Percentiles rank a stretch among this genome's conserved stretches.
Evolutionary conservation across 2,888 invertebrate species (phyloP).

Genomic region (Exephanes ischioxanthus): DNA sequence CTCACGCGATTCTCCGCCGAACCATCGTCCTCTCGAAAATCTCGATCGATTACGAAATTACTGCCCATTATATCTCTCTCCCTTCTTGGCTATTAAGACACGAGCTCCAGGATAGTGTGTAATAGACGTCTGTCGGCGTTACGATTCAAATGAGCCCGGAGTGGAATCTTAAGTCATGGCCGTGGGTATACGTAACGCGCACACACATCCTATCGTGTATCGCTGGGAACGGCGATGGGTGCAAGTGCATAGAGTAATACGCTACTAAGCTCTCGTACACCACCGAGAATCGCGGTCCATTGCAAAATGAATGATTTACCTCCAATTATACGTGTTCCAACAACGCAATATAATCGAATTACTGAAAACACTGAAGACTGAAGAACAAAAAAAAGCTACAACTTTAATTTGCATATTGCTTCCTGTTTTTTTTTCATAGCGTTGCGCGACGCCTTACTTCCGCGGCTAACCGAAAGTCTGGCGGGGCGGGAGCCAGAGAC

Average conservation of each 20-base stretch:
- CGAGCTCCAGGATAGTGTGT: conserved; percentile 29
- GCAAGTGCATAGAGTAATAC: conserved; percentile 35
- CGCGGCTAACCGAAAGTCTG: conserved; percentile 27
- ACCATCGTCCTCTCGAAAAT: conserved; percentile 4
- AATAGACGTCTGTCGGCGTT: conserved; percentile 38
- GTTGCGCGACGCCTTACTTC: background rate
- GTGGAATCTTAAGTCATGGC: conserved; percentile 39
- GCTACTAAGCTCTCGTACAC: conserved; percentile 1
- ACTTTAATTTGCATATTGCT: background rate
- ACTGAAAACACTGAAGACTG: background rate
- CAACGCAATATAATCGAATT: background rate
- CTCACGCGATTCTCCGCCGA: conserved; percentile 11
- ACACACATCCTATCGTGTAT: conserved; percentile 7
- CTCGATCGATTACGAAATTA: conserved; percentile 52
- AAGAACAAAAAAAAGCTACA: background rate
- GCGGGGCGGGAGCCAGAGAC: background rate
- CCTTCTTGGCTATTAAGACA: conserved; percentile 24
- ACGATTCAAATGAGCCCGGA: conserved; percentile 56
- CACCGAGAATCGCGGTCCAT: background rate
- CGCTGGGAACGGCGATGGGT: conserved; percentile 15
- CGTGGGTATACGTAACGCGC: conserved; percentile 50
- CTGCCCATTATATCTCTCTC: conserved; percentile 25
- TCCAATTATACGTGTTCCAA: conserved; percentile 13
- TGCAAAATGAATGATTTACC: conserved; percentile 27
- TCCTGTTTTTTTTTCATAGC: conserved; percentile 9